Evolutionary conservation across 1,140 invertebrate species (phyloP), one percentile per base, ranked within the genome.

Genomic region (Psilanteris sp.): DNA sequence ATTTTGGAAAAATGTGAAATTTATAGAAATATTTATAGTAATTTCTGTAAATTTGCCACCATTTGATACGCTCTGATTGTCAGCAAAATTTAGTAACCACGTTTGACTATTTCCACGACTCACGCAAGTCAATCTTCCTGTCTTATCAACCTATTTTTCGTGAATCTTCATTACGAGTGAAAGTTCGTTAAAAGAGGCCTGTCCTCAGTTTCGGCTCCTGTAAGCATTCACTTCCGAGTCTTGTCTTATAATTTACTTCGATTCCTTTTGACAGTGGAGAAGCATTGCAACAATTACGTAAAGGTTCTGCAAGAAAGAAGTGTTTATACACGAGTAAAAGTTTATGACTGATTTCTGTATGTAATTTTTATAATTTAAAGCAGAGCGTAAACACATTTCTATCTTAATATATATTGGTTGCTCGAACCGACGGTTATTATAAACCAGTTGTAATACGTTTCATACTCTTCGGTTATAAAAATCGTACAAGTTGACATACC

Each of bases 101-200:
- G 4, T 41, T 29, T 44, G 29, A 27, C 62, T 57, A 41, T 68
- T 59, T 57, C 13, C 20, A 41, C 24, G 20, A 44, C 15, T 8
- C 41, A 70, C 37, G 44, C 34, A 61, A 3, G 6, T 2, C 41
- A 68, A 68, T 59, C 32, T 46, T 37, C 3, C 9, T 34, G 64
- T 59, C 64, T 68, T 50, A 68, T 68, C 64, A 68, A 68, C 64
- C 64, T 44, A 68, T 41, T 68, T 68, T 68, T 57, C 64, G 50
- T 67, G 36, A 26, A 57, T 50, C 44, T 50, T 59, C 43, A 59
- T 59, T 68, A 59, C 39, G 29, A 46, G 54, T 59, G 39, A 44
- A 59, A 61, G 57, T 64, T 24, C 11, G 26, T 31, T 37, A 14
- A 64, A 64, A 52, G 24, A 43, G 4, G 36, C 34, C 10, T 39